Base-by-base conservation (phyloP, 2,797 vertebrate genomes). In the Pogoniulus pusillus region DNA sequence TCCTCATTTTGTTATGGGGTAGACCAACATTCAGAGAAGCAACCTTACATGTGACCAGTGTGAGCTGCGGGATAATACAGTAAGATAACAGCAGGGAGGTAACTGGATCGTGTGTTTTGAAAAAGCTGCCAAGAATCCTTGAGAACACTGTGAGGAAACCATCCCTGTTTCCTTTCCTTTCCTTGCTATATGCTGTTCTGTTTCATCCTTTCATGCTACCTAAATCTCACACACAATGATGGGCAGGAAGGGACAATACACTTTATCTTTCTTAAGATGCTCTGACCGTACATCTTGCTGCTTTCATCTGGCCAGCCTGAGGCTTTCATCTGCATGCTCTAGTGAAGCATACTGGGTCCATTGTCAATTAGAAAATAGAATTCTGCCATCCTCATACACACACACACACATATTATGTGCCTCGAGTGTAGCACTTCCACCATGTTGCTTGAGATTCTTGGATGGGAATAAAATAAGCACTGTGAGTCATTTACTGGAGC, bases 391-490 rank as follows among this genome's bases (percentile, higher is more conserved):
- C 18, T 65, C 4, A 0, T 43, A 66, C 37, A 39, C 3, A 9
- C n/a, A 39, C 3, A 9, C n/a, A n/a, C 30, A 51, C 16, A 55
- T 7, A 9, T 68, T 73, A 27, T 68, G 16, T 64, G n/a, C 26
- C 34, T 58, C 10, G 32, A 34, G 23, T 81, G 82, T 51, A 75
- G 27, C 8, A 1, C 37, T 91, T 81, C 73, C 0, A 0, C 51
- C 19, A 3, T 7, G 29, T 91, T 81, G 53, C 57, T 87, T 87
- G 63, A 89, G 80, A 53, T 85, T 91, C 47, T 72, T 83, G 74
- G 32, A 76, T 91, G 71, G 92, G 91, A 81, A 75, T 90, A 89
- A 94, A 85, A 81, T 86, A 92, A 92, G 54, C 82, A 89, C 89
- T 35, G 65, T 79, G 43, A 94, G 94, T 83, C 59, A 66, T 76